Percentiles rank a stretch among this genome's conserved stretches.
These are phyloP conservation scores for Scolopax rusticola DNA, from an alignment of 2,797 vertebrate species.

Conservation along the genomic window DNA sequence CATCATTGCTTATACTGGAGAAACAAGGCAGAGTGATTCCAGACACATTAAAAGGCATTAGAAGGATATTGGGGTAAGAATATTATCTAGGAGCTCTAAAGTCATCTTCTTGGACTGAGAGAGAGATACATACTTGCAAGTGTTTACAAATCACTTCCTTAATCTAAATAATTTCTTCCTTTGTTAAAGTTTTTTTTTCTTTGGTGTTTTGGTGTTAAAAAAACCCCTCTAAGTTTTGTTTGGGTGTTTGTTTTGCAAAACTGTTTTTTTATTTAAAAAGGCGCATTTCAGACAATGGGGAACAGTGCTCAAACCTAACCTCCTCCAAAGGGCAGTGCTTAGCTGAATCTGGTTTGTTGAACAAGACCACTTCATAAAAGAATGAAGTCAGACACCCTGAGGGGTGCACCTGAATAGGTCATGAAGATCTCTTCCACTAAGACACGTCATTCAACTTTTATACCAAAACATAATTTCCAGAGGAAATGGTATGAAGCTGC, in stretches of 20 bases:
- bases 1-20: background rate
- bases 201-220: background rate
- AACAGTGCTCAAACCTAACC: background rate
- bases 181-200: background rate
- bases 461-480: background rate
- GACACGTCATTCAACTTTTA: background rate
- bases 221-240: accelerated
- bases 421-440: background rate
- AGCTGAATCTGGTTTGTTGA: background rate
- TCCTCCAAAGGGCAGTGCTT: background rate
- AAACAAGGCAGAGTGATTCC: background rate
- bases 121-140: background rate
- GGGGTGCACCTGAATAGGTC: background rate
- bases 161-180: background rate
- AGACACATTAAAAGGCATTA: background rate
- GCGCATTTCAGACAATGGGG: background rate
- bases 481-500: too few relatives aligned
- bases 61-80: background rate
- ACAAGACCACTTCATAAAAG: background rate
- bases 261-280: background rate
- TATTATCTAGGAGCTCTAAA: background rate
- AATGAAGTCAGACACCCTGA: background rate
- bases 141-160: background rate
- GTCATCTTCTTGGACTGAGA: background rate
- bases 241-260: background rate